Base-by-base conservation (phyloP, 2,113 vertebrate genomes). In the Sebastes schlegelii region DNA sequence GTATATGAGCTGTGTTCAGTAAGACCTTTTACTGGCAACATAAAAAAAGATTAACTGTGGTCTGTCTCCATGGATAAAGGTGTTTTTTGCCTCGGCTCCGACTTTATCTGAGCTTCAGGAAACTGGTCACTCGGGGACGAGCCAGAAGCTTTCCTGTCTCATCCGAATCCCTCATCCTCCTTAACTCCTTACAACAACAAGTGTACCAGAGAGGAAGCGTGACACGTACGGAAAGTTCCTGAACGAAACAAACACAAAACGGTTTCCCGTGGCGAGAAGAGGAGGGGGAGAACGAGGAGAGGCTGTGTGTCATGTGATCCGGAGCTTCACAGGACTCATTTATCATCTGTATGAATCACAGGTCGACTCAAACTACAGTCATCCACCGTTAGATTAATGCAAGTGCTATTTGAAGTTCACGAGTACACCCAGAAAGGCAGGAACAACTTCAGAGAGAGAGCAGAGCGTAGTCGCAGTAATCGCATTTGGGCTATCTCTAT, bases 161-260 rank as follows among this genome's bases (percentile, higher is more conserved):
- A 69, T 84, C 75, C 5, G 11, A 82, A 67, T 83, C 77, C 9
- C 77, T 77, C 54, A 73, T 85, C 78, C 84, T 88, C 82, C 68
- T 70, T 26, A 14, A 77, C 77, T 89, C 86, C 77, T 84, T 55
- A 76, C 54, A 91, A 89, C 67, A 92, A 90, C 88, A 92, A 34
- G 61, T 0, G 7, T 0, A 21, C 17, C 74, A 60, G 83, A 83
- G 71, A 91, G 93, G 91, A 94, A 94, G 84, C 67, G 3, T 91
- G 91, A 91, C 92, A 89, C 75, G 58, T 52, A 90, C 42, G 87
- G 91, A 94, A 91, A 91, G 88, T 91, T 92, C 88, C 85, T 54
- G 73, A 57, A 43, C 12, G 26, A 80, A 66, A 74, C 57, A 65
- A 88, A 87, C 80, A 85, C 60, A 73, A 79, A 80, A n/a, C 62